Evolutionary conservation across 2,113 vertebrate species (phyloP), one percentile per base, ranked within the genome.

Genomic region (Microtus oregoni): DNA sequence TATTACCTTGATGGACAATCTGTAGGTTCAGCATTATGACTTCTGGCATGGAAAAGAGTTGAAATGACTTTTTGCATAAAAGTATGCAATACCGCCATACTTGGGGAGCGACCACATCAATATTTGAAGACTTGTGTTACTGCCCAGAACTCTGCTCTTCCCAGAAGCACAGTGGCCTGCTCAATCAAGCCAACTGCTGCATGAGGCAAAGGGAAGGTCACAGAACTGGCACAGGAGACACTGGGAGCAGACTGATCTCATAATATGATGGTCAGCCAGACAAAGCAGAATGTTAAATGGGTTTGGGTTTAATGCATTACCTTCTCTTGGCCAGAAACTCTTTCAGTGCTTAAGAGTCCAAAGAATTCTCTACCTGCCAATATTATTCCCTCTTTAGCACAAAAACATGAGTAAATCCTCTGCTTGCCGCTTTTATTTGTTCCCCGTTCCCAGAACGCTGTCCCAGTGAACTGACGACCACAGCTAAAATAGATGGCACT

Each of bases 91-190:
- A 55, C 0, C 11, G 63, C 88, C 22, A 0, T 81, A 5, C 77
- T 92, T 87, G 22, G 70, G 11, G 15, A 92, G 68, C 55, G 58
- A 58, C 38, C 38, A 44, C 92, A 95, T 94, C 97, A 95, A 95
- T 97, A 98, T 95, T 95, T 95, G 73, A 97, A 86, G 94, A 68
- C 73, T 81, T 68, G 58, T 58, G 63, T 12, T 67, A 38, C 78
- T 94, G 94, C 90, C 94, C 92, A 96, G 86, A 86, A 91, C 55
- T 38, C 72, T 79, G 88, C 15, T 89, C 76, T 97, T 96, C 97
- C 97, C 94, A 97, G 97, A 96, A 97, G 87, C n/a, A 44, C 85
- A 38, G 47, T 17, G 50, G 78, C 85, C 72, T 86, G 35, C 63
- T 92, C 55, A 81, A 44, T 95, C 68, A 41, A 44, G 41, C 63